Base-by-base conservation (phyloP, 1,140 invertebrate species). In the Aporrectodea caliginosa region DNA sequence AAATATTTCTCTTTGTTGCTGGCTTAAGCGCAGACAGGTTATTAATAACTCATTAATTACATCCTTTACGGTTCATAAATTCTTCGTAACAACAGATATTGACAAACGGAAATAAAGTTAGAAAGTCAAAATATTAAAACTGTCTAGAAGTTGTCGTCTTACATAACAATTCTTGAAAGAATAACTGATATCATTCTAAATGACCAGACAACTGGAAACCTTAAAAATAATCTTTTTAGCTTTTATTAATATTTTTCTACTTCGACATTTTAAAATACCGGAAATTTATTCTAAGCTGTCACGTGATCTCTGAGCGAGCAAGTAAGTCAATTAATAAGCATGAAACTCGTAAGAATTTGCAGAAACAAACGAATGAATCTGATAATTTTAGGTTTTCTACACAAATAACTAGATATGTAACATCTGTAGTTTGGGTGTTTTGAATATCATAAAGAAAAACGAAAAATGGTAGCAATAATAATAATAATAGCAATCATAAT, bases 151-250 rank as follows among this genome's bases (percentile, higher is more conserved):
- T 35, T 43, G 43, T 27, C 6, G 29, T 35, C 75, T 76, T n/a
- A 76, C 75, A 76, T 76, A 2, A 76, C 75, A 27, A 76, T 29
- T 58, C 75, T 32, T 1, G 75, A 76, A 1, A 76, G n/a, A 16
- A 76, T 76, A 16, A 76, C 35, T 43, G 75, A 76, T 35, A 76
- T 78, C 77, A 73, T 73, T 14, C 1, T 29, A 43, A 1, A 78
- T 78, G 29, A 30, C 29, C 72, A n/a, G n/a, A n/a, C n/a, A 58
- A 58, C 43, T 6, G 43, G 22, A 58, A 12, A 58, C 22, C 22
- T 22, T 6, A 12, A 12, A 12, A 12, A 58, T 58, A 12, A 58
- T 58, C 22, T 58, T 58, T 22, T 12, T 12, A 12, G 6, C 43
- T 22, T 58, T 58, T 58, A 12, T 58, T 58, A 12, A 58, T 58